phyloP scores from a whole-genome alignment of 2,113 vertebrate species.

The Coptodon rendalli region DNA sequence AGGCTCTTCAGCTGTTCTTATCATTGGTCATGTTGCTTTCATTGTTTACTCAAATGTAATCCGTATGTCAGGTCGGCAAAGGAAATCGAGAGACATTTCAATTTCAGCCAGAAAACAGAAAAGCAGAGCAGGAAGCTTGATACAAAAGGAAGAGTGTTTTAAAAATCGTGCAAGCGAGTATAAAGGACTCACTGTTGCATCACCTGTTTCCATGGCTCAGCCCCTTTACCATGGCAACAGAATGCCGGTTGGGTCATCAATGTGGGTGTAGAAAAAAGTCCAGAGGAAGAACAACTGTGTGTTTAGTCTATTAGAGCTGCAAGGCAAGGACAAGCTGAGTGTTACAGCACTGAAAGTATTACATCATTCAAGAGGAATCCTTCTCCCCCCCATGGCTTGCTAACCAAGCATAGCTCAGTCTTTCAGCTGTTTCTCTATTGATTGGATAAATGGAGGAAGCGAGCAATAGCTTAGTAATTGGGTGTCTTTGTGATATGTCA shows the following conservation, averaged over 20 bases:
- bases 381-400: conserved; percentile 21
- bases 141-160: conserved; percentile 15
- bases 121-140: background rate
- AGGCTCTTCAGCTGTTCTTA: background rate
- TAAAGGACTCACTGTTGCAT: conserved; percentile 56
- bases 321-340: conserved; percentile 35
- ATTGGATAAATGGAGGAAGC: conserved; percentile 43
- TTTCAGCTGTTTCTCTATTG: conserved; percentile 50
- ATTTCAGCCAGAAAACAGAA: background rate
- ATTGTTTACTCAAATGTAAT: background rate
- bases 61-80: background rate
- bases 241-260: conserved; percentile 48
- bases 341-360: conserved; percentile 53
- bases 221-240: conserved; percentile 64
- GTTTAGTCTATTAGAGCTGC: conserved; percentile 49
- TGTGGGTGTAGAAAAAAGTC: conserved; percentile 57
- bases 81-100: background rate
- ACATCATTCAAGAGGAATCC: conserved; percentile 62
- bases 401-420: conserved; percentile 41
- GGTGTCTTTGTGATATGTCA: conserved; percentile 31
- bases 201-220: conserved; percentile 54
- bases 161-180: conserved; percentile 28
- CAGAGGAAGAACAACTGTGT: conserved; percentile 50
- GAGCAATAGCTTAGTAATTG: conserved; percentile 32
- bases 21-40: background rate